phyloP scores from a whole-genome alignment of 2,113 vertebrate genomes.

The Pipa parva region DNA sequence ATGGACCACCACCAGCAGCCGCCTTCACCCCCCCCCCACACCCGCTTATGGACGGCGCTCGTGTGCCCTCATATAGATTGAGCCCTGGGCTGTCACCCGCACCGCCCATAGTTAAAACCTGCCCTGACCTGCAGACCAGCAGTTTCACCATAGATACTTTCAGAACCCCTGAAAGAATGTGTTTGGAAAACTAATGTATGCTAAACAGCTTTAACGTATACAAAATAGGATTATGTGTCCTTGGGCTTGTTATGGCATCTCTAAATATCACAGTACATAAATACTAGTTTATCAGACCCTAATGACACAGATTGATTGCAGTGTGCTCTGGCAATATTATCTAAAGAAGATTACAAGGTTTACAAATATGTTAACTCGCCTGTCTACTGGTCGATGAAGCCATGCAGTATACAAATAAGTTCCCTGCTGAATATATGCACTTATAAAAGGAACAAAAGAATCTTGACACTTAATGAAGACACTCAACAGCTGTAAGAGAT shows the following conservation, averaged over 20 bases:
- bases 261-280: neutral
- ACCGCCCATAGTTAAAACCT: too few relatives aligned
- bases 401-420: neutral
- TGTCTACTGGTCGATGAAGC: neutral
- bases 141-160: too few relatives aligned
- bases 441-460: neutral
- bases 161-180: too few relatives aligned
- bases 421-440: neutral
- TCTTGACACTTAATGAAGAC: neutral
- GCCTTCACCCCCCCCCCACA: too few relatives aligned
- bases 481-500: slow-evolving; percentile 6
- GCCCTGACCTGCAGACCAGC: too few relatives aligned
- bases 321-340: neutral
- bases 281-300: neutral
- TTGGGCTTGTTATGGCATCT: neutral
- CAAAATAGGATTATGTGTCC: neutral
- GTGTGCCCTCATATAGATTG: too few relatives aligned
- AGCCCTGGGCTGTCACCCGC: too few relatives aligned
- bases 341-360: neutral
- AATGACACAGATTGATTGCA: neutral
- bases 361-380: neutral
- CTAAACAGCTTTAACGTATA: neutral
- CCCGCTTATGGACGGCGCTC: too few relatives aligned
- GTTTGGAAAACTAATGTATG: too few relatives aligned
- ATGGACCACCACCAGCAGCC: too few relatives aligned